These are phyloP conservation scores for Nannobrachium achirus DNA, from an alignment of 2,113 vertebrate species.

Conservation along the genomic window DNA sequence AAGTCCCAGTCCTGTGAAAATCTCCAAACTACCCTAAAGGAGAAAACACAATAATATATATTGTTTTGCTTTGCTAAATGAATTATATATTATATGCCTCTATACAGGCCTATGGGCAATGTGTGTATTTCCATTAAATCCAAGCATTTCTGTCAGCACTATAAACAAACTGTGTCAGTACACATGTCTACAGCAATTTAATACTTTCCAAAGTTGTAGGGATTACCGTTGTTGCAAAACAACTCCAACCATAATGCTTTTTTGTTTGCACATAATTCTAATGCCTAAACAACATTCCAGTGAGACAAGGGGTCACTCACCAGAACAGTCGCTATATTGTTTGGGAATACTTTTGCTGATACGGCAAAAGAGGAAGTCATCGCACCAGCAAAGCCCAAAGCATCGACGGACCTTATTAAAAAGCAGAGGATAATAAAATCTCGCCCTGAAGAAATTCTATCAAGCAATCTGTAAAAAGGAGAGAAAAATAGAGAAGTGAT, in stretches of 20 bases:
- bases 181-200: not conserved
- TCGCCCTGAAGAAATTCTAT: conserved; percentile 80
- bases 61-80: not conserved
- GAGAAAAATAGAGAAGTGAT: not conserved
- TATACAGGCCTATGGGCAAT: not conserved
- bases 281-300: conserved; percentile 51
- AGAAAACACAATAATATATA: not conserved
- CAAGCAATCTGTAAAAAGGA: conserved; percentile 81
- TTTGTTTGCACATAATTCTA: conserved; percentile 49
- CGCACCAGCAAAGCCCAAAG: conserved; percentile 87
- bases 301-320: conserved; percentile 77
- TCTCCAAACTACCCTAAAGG: conserved; percentile 90
- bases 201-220: not conserved
- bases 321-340: conserved; percentile 92
- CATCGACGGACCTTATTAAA: conserved; percentile 87
- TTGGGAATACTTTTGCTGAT: conserved; percentile 88
- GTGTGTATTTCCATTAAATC: not conserved
- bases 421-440: conserved; percentile 89
- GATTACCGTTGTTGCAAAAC: conserved; percentile 13
- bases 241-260: conserved; percentile 24
- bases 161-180: not conserved
- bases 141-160: too few species aligned
- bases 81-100: not conserved
- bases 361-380: conserved; percentile 89
- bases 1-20: conserved; percentile 90